Evolutionary conservation across 2,888 invertebrate species (phyloP), one percentile per base, ranked within the genome.

Genomic region (Cetonia aurata): DNA sequence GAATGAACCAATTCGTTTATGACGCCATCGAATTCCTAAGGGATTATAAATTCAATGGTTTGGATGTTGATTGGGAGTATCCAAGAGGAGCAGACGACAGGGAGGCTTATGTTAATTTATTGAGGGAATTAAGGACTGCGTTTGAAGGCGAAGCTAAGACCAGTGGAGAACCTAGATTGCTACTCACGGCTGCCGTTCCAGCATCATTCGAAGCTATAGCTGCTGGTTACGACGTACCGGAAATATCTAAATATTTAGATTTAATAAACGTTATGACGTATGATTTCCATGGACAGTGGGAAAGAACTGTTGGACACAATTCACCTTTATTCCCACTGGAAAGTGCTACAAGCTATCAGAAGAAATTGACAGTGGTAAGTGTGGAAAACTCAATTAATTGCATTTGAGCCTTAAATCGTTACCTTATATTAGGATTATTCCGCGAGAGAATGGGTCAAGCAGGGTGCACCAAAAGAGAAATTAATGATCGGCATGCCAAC

Each of bases 221-320:
- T 69, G 96, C 96, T 71, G 96, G 96, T 6, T 96, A 96, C 78
- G 96, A 96, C 78, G 96, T 96, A 0, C 94, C 95, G 0, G 96
- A 96, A 85, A 95, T 97, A 75, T 93, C 96, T 3, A 96, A 96
- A 86, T 96, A 95, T 81, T 87, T 96, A 80, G 96, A 97, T 85
- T 96, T 94, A 81, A 95, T 96, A 82, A 96, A 96, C 82, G 93
- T 96, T 9, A 96, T 96, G 96, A 96, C 96, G 0, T 97, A 96
- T 81, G 96, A 96, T 83, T 96, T 96, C 89, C 96, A 96, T 80
- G 96, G 96, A 0, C 95, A 96, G 82, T 96, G 96, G 96, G 96
- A 96, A 82, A 88, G 95, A 71, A 93, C 94, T 74, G 96, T 96
- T 1, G 96, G 96, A 4, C 96, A 96, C 84, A 96, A 96, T 86